These are phyloP conservation scores for Bos taurus DNA, from an alignment of 2,113 vertebrate genomes.

Conservation along the genomic window ARS-UCD2.0 NC_037357.1:26710501-26711000, in stretches of 20 bases:
- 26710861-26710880: background rate
- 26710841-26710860: background rate
- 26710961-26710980: background rate
- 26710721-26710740: background rate
- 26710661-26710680: fast-evolving
- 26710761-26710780: background rate
- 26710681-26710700: background rate
- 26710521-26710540: background rate
- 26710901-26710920: background rate
- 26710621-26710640: background rate
- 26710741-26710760: background rate
- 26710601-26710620: background rate
- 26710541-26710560: background rate
- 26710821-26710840: background rate
- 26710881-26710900: background rate
- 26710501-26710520: background rate
- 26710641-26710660: background rate
- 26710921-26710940: background rate
- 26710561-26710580: background rate
- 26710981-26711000: background rate
- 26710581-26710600: background rate
- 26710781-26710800: background rate
- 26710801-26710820: background rate
- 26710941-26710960: background rate
- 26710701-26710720: background rate